phyloP scores from a whole-genome alignment of 2,797 vertebrate genomes.

The Pyrocephalus nanus region DNA sequence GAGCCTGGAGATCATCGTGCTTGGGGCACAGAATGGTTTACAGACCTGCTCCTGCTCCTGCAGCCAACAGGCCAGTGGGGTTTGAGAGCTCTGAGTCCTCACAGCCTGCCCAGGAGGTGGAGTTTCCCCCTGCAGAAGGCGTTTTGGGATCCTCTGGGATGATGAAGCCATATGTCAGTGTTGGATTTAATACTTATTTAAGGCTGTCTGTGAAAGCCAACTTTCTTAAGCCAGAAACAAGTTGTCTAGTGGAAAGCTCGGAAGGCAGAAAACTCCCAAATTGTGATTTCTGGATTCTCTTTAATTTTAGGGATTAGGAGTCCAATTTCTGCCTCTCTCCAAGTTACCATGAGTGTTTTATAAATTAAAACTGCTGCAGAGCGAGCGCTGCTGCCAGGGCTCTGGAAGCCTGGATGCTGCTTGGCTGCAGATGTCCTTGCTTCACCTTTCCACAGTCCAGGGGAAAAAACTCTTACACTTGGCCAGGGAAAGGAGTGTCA shows the following conservation, averaged over 20 bases:
- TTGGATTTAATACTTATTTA: not conserved
- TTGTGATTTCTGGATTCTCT: not conserved
- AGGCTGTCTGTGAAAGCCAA: not conserved
- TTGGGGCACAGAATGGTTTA: not conserved
- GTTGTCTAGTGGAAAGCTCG: not conserved
- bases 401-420: not conserved
- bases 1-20: not conserved
- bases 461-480: not conserved
- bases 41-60: fast-evolving
- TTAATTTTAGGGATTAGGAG: constrained; percentile 1
- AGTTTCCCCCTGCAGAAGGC: not conserved
- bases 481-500: not conserved
- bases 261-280: not conserved
- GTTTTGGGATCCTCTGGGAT: not conserved
- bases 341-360: not conserved
- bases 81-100: not conserved
- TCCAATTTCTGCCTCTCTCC: not conserved
- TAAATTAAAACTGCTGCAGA: not conserved
- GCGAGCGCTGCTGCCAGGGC: not conserved
- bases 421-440: constrained; percentile 40
- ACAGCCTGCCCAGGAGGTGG: not conserved
- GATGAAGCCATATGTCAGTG: not conserved
- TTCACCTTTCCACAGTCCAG: not conserved
- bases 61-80: not conserved
- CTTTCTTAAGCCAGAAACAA: not conserved